These are phyloP conservation scores for Phyllopteryx taeniolatus DNA, from an alignment of 2,113 vertebrate species.

Conservation along the genomic window DNA sequence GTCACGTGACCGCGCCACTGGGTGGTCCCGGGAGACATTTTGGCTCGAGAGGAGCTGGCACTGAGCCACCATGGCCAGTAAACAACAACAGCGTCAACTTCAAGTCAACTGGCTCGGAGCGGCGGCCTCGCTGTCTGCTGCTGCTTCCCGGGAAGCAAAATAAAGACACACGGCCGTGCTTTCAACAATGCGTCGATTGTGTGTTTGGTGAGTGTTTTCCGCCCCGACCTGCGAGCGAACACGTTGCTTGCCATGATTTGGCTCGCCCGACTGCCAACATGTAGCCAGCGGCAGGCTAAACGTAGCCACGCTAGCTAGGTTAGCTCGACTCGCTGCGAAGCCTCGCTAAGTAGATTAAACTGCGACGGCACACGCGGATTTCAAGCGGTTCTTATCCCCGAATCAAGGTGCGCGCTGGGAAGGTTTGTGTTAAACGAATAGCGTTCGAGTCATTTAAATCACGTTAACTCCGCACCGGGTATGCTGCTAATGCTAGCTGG, in stretches of 20 bases:
- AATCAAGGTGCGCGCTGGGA: neutral
- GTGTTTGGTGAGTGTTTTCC: slow-evolving; percentile 52
- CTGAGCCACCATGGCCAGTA: slow-evolving; percentile 70
- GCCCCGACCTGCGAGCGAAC: slow-evolving; percentile 10
- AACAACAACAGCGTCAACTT: slow-evolving; percentile 72
- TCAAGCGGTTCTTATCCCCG: neutral
- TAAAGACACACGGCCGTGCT: neutral
- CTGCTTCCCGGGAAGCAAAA: neutral
- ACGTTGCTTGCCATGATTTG: neutral
- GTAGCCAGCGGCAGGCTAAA: slow-evolving; percentile 25
- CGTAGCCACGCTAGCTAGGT: slow-evolving; percentile 27
- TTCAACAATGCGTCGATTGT: slow-evolving; percentile 60
- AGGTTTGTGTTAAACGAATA: neutral
- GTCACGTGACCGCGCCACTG: slow-evolving; percentile 54
- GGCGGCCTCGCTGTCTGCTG: slow-evolving; percentile 29
- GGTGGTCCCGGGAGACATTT: slow-evolving; percentile 64
- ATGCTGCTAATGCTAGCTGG: slow-evolving; percentile 37
- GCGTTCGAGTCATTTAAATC: neutral
- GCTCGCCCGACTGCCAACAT: neutral
- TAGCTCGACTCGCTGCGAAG: slow-evolving; percentile 42
- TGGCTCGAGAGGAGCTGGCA: slow-evolving; percentile 58
- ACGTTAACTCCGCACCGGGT: neutral
- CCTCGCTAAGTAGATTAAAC: neutral
- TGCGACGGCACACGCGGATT: neutral
- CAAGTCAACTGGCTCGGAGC: slow-evolving; percentile 50